Base-by-base conservation (phyloP, 2,888 invertebrate species). In the Dastarcus helophoroides region DNA sequence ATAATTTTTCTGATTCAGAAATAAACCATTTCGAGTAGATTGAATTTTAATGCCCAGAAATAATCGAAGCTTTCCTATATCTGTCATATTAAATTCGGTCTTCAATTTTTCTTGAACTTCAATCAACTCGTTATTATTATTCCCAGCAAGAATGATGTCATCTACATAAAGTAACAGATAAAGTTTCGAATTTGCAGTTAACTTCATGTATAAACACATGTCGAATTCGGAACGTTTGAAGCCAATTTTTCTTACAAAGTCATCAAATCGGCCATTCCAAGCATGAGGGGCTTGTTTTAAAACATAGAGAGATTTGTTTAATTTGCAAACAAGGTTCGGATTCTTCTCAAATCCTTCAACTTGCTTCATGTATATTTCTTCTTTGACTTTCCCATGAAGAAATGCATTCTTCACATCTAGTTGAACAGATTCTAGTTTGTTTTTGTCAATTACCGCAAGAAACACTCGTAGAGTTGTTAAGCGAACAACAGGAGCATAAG, bases 381-480 rank as follows among this genome's bases (percentile, higher is more conserved):
- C 47, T 10, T 43, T 24, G 8, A 48, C 11, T 12, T 32, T 25
- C 9, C 50, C 46, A 36, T 51, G 44, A 9, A 51, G 35, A 35
- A 52, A 54, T 2, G 50, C 49, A 36, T 46, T 35, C 7, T 42
- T 46, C 5, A 52, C 48, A 36, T 53, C 49, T 38, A 44, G 31
- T 29, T 48, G 49, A 22, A 29, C 12, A 6, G 35, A 26, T 5
- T 16, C 12, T 2, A 43, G 25, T 14, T 38, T 27, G 31, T 32
- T 28, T 15, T 42, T 26, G 21, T 33, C 32, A 14, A 38, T 29
- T 9, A 47, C 31, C 10, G 38, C 24, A 11, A 36, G 15, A 9
- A 48, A 32, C 29, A 39, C 31, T 27, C 43, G 38, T 21, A 50
- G 35, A 12, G 47, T 47, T 17, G 42, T 36, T 21, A 40, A 38